Evolutionary conservation across 2,113 vertebrate genomes (phyloP).

Genomic region (Vidua macroura): DNA sequence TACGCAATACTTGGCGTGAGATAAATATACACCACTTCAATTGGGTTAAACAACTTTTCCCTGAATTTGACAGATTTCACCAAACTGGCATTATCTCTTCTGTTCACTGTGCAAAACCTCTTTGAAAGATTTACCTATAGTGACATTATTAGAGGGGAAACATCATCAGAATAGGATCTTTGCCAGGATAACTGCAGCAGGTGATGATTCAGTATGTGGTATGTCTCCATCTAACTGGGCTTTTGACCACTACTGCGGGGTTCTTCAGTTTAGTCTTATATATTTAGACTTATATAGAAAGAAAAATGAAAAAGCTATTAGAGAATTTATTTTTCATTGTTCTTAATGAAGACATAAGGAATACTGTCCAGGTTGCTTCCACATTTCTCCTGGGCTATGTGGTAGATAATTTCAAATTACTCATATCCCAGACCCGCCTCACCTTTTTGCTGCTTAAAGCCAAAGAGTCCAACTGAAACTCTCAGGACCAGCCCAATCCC

Average conservation of each 20-base stretch:
- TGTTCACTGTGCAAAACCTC: not conserved
- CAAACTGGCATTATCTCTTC: not conserved
- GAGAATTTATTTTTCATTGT: not conserved
- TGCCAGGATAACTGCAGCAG: not conserved
- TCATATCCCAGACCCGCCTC: not conserved
- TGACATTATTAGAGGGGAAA: not conserved
- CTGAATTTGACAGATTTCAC: not conserved
- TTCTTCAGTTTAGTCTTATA: not conserved
- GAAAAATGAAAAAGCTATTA: not conserved
- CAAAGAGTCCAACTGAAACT: not conserved
- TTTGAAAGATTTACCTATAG: not conserved
- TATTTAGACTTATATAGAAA: not conserved
- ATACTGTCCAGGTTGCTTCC: not conserved
- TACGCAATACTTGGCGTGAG: not conserved
- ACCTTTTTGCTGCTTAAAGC: not conserved
- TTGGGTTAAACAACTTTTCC: not conserved
- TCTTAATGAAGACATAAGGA: not conserved
- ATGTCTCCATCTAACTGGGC: not conserved
- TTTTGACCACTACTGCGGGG: not conserved
- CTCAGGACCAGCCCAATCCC: not conserved
- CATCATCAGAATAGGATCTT: not conserved
- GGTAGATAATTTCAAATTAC: not conserved
- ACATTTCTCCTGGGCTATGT: not conserved
- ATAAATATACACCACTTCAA: not conserved
- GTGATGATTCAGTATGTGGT: not conserved